Evolutionary conservation across 2,888 invertebrate genomes (phyloP).

Genomic region (Tipula confusa): DNA sequence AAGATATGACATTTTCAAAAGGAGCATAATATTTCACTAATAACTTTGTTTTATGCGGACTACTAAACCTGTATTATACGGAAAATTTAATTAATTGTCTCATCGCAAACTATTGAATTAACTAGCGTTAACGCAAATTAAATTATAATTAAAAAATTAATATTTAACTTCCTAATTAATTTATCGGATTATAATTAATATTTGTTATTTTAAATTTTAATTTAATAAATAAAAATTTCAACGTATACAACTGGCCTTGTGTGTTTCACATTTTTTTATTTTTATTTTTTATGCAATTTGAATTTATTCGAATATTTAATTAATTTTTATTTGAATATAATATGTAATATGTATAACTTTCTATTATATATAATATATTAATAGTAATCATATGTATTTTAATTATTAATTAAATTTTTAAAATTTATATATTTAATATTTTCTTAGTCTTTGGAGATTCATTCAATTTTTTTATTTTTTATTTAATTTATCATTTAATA

Average conservation of each 20-base stretch:
- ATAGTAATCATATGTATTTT: background rate
- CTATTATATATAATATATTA: background rate
- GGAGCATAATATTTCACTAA: no score
- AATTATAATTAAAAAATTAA: background rate
- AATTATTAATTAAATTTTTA: conserved; percentile 26
- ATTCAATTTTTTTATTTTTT: conserved; percentile 1
- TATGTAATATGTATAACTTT: background rate
- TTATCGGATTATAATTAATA: background rate
- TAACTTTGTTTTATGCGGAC: no score
- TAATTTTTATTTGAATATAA: conserved; percentile 16
- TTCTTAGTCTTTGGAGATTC: conserved; percentile 30
- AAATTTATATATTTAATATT: conserved; percentile 13
- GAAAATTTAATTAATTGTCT: no score
- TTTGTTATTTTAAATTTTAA: background rate
- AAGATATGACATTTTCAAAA: no score
- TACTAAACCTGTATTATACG: no score
- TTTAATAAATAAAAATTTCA: conserved; percentile 27
- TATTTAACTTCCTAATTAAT: background rate
- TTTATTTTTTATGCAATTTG: background rate
- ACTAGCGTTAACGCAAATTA: no score
- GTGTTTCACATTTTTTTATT: background rate
- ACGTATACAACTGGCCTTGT: conserved; percentile 31
- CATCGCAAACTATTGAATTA: no score
- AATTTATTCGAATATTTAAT: conserved; percentile 21
- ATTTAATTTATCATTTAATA: background rate